phyloP scores from a whole-genome alignment of 2,888 invertebrate species.

The Temnothorax ravouxi region DNA sequence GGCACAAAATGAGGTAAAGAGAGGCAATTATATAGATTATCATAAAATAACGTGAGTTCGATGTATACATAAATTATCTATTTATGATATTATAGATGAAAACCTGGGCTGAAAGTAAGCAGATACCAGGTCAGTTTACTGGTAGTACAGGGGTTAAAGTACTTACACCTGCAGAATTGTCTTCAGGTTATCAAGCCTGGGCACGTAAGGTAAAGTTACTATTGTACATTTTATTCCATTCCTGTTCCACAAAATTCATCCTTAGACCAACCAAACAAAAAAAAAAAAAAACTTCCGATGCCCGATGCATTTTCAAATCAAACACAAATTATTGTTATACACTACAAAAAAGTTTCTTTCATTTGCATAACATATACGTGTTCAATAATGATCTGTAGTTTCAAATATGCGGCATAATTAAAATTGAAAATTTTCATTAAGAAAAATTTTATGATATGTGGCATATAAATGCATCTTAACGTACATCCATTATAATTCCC shows the following conservation, averaged over 20 bases:
- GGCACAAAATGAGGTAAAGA: slow-evolving; percentile 90
- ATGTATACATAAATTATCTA: neutral
- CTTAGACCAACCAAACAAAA: neutral
- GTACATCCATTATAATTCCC: slow-evolving; percentile 47
- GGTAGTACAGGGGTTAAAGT: slow-evolving; percentile 96
- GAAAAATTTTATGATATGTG: slow-evolving; percentile 1
- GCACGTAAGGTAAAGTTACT: slow-evolving; percentile 92
- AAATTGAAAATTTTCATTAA: neutral
- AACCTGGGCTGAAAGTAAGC: slow-evolving; percentile 93
- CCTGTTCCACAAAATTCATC: neutral
- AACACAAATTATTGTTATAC: slow-evolving; percentile 4
- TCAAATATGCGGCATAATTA: neutral
- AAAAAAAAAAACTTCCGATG: neutral
- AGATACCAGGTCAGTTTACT: slow-evolving; percentile 95
- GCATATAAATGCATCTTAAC: slow-evolving; percentile 42
- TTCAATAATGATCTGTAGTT: neutral
- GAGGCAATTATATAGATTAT: neutral
- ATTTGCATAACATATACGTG: neutral
- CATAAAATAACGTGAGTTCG: neutral
- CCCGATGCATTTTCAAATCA: slow-evolving; percentile 53
- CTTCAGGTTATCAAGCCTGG: slow-evolving; percentile 97
- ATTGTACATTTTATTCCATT: slow-evolving; percentile 44
- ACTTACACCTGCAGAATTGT: slow-evolving; percentile 94
- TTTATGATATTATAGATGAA: slow-evolving; percentile 86
- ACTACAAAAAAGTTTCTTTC: slow-evolving; percentile 1